Evolutionary conservation across 35 echinoderm and acorn worm genomes (phyloP).

Genomic region (Lytechinus variegatus): DNA sequence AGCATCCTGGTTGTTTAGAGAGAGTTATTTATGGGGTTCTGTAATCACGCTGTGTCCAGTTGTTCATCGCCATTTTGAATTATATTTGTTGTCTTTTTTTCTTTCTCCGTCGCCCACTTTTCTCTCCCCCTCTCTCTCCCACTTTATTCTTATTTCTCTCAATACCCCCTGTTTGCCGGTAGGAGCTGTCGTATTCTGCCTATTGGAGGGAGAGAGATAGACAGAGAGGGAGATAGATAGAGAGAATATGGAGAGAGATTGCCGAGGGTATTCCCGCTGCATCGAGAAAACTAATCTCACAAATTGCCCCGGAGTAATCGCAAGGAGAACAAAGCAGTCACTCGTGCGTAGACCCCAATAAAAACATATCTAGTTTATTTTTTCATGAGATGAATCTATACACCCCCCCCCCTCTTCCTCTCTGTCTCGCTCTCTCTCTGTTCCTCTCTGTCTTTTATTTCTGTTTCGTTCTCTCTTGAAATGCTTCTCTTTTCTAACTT

Average conservation of each 20-base stretch:
- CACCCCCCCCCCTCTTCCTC: background rate
- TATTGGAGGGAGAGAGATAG: background rate
- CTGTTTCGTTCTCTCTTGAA: too few species aligned
- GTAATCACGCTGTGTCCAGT: background rate
- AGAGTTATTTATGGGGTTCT: constrained; percentile 26
- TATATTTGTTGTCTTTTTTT: background rate
- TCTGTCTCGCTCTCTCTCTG: background rate
- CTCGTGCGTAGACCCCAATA: constrained; percentile 43
- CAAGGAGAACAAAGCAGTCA: constrained; percentile 22
- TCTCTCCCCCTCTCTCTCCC: too few species aligned
- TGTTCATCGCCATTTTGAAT: constrained; percentile 12
- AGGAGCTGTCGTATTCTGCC: background rate
- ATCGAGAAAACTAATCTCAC: background rate
- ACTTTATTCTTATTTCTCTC: background rate
- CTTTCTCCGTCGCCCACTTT: background rate
- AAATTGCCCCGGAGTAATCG: constrained; percentile 31
- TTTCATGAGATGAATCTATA: constrained; percentile 37
- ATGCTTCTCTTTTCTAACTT: background rate
- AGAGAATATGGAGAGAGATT: background rate
- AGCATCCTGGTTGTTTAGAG: background rate
- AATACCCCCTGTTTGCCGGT: background rate
- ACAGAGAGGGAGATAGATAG: background rate
- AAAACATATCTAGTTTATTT: constrained; percentile 47
- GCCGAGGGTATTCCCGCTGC: background rate
- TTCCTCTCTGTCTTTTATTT: background rate